A percentile compares a stretch with the other conserved stretches of the same genome.
These are phyloP conservation scores for Callocephalon fimbriatum DNA, from an alignment of 2,113 vertebrate species.

Conservation along the genomic window DNA sequence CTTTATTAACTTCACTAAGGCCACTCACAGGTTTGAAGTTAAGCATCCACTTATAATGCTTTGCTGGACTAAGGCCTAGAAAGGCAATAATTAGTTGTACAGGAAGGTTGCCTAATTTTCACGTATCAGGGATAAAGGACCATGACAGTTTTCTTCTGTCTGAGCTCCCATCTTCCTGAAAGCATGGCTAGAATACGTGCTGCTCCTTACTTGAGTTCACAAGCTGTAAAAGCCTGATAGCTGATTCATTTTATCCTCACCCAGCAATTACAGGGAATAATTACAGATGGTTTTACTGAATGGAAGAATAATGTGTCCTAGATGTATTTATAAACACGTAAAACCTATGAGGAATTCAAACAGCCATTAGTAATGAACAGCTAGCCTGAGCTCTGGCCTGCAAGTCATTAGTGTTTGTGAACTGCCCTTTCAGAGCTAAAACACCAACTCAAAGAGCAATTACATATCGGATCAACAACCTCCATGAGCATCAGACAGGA, in stretches of 20 bases:
- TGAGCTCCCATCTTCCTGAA: constrained; percentile 2
- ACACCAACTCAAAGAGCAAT: constrained; percentile 9
- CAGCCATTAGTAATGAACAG: constrained; percentile 11
- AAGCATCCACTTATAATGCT: background rate
- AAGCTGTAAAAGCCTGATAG: background rate
- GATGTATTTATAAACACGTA: constrained; percentile 54
- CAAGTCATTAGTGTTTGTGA: constrained; percentile 1
- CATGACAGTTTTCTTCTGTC: background rate
- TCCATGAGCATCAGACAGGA: background rate
- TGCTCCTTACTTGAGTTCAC: background rate
- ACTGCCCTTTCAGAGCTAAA: constrained; percentile 5
- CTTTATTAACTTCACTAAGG: background rate
- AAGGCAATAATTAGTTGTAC: background rate
- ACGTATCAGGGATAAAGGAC: background rate
- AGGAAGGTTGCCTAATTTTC: background rate
- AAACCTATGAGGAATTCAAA: constrained; percentile 9
- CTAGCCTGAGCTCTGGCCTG: constrained; percentile 32
- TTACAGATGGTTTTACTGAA: constrained; percentile 49
- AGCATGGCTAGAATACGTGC: background rate
- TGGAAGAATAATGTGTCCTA: constrained; percentile 32
- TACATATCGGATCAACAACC: background rate
- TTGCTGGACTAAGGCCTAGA: background rate
- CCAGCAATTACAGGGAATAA: constrained; percentile 55
- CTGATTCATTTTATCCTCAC: constrained; percentile 27
- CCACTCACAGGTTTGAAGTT: background rate